Evolutionary conservation across 2,113 vertebrate species (phyloP).

Genomic region (Circaetus cinerascens): DNA sequence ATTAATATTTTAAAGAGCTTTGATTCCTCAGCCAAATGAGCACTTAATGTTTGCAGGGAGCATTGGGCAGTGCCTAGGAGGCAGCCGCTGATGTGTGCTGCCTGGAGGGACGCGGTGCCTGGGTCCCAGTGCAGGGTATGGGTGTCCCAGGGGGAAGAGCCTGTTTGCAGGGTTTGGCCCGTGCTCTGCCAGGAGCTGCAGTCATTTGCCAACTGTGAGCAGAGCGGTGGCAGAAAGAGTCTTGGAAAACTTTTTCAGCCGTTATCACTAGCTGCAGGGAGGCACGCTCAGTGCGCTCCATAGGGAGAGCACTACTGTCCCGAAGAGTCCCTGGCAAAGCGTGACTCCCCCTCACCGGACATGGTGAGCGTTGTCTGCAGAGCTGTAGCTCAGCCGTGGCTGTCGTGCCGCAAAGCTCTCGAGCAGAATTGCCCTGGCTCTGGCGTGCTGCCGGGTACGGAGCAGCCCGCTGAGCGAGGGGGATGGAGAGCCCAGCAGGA

Average conservation of each 20-base stretch:
- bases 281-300: neutral
- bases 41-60: neutral
- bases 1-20: neutral
- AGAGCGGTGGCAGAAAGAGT: neutral
- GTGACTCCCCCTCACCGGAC: fast-evolving
- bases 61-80: neutral
- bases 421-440: neutral
- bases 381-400: neutral
- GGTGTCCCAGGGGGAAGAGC: neutral
- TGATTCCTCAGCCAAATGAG: neutral
- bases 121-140: neutral
- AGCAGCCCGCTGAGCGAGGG: neutral
- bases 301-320: neutral
- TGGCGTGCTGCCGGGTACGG: fast-evolving
- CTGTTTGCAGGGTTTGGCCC: neutral
- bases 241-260: neutral
- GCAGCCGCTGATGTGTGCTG: neutral
- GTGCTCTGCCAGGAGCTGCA: neutral
- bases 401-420: fast-evolving
- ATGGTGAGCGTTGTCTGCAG: neutral
- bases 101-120: neutral
- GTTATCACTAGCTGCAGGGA: neutral
- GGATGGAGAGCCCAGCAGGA: neutral
- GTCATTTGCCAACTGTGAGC: neutral
- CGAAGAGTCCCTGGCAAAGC: neutral